phyloP scores from a whole-genome alignment of 2,797 vertebrate genomes.

The Loris lydekkerianus region DNA sequence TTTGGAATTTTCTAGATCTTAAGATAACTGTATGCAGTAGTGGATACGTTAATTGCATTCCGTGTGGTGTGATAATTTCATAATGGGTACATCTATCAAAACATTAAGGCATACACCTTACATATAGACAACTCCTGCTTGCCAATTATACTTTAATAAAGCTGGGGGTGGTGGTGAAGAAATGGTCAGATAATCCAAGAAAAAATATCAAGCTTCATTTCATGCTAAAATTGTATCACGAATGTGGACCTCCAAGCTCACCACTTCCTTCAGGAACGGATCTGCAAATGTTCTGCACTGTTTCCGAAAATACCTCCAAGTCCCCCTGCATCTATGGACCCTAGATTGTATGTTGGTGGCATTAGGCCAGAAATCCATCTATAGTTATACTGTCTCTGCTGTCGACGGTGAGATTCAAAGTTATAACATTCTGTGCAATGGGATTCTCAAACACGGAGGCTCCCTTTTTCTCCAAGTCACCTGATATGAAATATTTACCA shows the following conservation, averaged over 20 bases:
- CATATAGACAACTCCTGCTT: not conserved
- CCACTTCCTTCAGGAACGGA: not conserved
- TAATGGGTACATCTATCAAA: not conserved
- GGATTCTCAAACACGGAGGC: constrained; percentile 63
- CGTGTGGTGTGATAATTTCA: not conserved
- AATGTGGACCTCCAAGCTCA: not conserved
- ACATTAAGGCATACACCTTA: not conserved
- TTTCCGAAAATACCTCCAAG: not conserved
- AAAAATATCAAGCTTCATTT: not conserved
- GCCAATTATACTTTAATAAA: not conserved
- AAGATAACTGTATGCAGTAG: not conserved
- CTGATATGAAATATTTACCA: constrained; percentile 73
- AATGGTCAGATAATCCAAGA: not conserved
- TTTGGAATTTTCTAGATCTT: not conserved
- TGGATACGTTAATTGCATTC: not conserved
- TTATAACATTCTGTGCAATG: constrained; percentile 78
- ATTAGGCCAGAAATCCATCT: constrained; percentile 69
- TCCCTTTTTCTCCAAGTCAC: constrained; percentile 67
- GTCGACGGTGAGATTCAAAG: constrained; percentile 78
- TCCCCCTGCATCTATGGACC: not conserved
- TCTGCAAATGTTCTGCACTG: not conserved
- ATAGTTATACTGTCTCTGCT: constrained; percentile 79
- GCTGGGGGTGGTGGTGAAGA: not conserved
- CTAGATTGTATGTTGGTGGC: not conserved
- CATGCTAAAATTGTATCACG: not conserved